Base-by-base conservation (phyloP, 2,888 invertebrate genomes). In the Pyrgus malvae region DNA sequence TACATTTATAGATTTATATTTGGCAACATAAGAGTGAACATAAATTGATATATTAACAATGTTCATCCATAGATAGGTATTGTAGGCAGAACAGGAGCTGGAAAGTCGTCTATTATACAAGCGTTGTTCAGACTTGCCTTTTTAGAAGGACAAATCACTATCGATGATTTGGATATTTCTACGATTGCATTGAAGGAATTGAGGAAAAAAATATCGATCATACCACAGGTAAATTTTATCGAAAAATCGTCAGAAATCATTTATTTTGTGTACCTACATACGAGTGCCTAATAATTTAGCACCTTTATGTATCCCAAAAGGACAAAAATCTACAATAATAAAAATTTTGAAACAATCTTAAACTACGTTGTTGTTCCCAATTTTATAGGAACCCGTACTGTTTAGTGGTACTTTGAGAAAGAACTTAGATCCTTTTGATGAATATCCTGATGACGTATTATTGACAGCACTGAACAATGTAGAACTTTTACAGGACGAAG, bases 371-470 rank as follows among this genome's bases (percentile, higher is more conserved):
- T 33, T 33, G 3, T 3, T 33, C 2, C 11, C 4, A 25, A 25
- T 2, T 2, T 65, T 70, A 23, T 92, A 96, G 87, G 96, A 96
- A 69, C 96, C 96, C 0, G 94, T 96, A 2, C 75, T 97, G 9
- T 96, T 98, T 74, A 95, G 96, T 33, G 98, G 97, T 2, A 94
- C 95, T 0, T 89, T 98, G 76, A 92, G 98, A 27, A 94, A 94
- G 69, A 96, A 96, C 76, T 83, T 96, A 58, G 96, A 96, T 81
- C 96, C 95, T 0, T 95, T 95, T 68, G 91, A 94, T 55, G 92
- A 94, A 63, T 95, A 94, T 68, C 78, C 91, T 0, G 98, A 98
- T 68, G 91, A 92, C 0, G 84, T 93, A 19, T 76, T 98, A 12
- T 94, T 97, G 93, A 91, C 91, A 58, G 96, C 96, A 0, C 84